phyloP scores from a whole-genome alignment of 2,888 invertebrate genomes.

The Stenichneumon culpator region DNA sequence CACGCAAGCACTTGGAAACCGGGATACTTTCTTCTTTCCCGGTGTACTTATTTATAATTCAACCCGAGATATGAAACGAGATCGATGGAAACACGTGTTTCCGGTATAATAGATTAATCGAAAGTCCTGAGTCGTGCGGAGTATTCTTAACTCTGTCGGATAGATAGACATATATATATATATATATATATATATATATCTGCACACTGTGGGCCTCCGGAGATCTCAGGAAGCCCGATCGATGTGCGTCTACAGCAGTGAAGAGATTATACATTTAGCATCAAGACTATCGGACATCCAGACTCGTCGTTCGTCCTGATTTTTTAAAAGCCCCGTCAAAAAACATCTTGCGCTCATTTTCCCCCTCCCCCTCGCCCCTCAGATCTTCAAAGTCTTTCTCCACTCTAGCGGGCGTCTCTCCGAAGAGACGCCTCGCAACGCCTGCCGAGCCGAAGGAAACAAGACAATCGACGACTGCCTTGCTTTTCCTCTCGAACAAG shows the following conservation, averaged over 20 bases:
- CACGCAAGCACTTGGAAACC: conserved; percentile 1
- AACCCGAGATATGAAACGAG: conserved; percentile 24
- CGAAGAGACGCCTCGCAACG: not conserved
- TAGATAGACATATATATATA: not conserved
- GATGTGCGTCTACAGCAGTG: not conserved
- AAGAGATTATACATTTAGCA: not conserved
- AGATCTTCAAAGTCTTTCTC: not conserved
- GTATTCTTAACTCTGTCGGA: not conserved
- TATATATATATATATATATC: not conserved
- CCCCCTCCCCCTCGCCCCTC: not conserved
- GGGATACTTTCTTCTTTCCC: conserved; percentile 53
- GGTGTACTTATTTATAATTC: conserved; percentile 10
- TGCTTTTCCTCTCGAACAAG: conserved; percentile 60
- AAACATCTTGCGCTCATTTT: conserved; percentile 16
- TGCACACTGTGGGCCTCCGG: not conserved
- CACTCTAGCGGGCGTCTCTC: not conserved
- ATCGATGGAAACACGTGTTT: conserved; percentile 59
- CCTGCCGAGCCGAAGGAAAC: not conserved
- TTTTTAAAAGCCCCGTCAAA: not conserved
- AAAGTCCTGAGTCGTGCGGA: conserved; percentile 51
- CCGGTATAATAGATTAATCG: conserved; percentile 65
- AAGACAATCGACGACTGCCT: conserved; percentile 10
- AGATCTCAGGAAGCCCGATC: conserved; percentile 25
- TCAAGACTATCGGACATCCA: not conserved
- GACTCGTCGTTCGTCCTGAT: conserved; percentile 26